Conservation (phyloP, 2,113 vertebrate species). For the Monopterus albus region DNA sequence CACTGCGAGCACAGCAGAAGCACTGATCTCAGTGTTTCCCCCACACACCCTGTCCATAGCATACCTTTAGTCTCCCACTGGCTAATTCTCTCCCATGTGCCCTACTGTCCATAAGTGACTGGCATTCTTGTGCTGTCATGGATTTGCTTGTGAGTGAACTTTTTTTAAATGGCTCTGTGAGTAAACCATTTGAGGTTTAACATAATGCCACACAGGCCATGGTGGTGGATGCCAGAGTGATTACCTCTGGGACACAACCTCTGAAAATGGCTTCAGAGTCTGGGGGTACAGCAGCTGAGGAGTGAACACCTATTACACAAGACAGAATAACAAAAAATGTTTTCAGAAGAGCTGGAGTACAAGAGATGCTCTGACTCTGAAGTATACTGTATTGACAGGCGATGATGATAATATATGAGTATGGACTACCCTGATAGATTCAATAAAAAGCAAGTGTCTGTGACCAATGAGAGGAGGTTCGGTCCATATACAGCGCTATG, state of each 20-base stretch:
- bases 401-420: conserved; percentile 39
- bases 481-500: conserved; percentile 67
- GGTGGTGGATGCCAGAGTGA: conserved; percentile 51
- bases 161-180: conserved; percentile 72
- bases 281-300: conserved; percentile 46
- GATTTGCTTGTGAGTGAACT: background rate
- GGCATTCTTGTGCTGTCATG: conserved; percentile 47
- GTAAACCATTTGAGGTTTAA: conserved; percentile 76
- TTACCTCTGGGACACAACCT: conserved; percentile 50
- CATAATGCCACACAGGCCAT: conserved; percentile 45
- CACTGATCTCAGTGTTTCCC: conserved; percentile 52
- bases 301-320: background rate
- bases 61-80: conserved; percentile 36
- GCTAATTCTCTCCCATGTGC: conserved; percentile 43
- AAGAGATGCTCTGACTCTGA: conserved; percentile 1
- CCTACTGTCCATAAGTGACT: conserved; percentile 20
- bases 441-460: conserved; percentile 75
- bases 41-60: conserved; percentile 24
- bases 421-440: conserved; percentile 37
- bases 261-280: conserved; percentile 26
- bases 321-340: background rate
- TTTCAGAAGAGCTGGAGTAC: conserved; percentile 2
- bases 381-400: conserved; percentile 8
- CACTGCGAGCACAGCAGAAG: conserved; percentile 50
- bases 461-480: conserved; percentile 67